Evolutionary conservation across 1,140 invertebrate genomes (phyloP), one percentile per base, ranked within the genome.

Genomic region (Papilio machaon): DNA sequence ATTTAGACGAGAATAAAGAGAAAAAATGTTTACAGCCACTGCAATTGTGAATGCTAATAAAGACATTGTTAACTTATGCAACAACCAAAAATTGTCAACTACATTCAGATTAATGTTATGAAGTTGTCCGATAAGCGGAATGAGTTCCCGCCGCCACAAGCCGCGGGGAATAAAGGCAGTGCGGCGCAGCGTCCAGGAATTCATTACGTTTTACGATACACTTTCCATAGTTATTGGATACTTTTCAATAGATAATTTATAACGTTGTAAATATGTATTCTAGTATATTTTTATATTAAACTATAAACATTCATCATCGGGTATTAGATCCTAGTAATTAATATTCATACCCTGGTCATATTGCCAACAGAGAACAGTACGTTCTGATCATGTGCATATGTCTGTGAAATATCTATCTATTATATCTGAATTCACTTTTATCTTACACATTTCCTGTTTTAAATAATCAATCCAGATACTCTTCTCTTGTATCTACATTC

Each of bases 91-190:
- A 73, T 73, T 73, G 35, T 73, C 35, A 73, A 13, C 30, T 73
- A 73, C 70, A 75, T 47, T 75, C 49, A 75, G 46, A 75, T 75
- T 75, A 75, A 75, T 75, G 74, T 75, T 75, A 75, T 75, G 23
- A 76, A 76, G 43, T 43, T 73, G 70, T n/a, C 46, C 43, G 73
- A 75, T 75, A 75, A 75, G 73, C 73, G 11, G 19, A 75, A 75
- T 75, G 73, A 75, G 46, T 49, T 49, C 46, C 43, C 73, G 38
- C 43, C 73, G n/a, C 73, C 10, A n/a, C n/a, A n/a, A 46, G 17
- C 43, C 73, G 43, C 73, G 19, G 46, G 70, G 73, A 75, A 75
- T 47, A 49, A 19, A 43, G 15, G 38, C 38, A 75, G 73, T n/a
- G 19, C 46, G 13, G 43, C 38, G n/a, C 38, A 19, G 60, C 23